Evolutionary conservation across 2,797 vertebrate genomes (phyloP), one percentile per base, ranked within the genome.

Genomic region (Anguilla pacifica): DNA sequence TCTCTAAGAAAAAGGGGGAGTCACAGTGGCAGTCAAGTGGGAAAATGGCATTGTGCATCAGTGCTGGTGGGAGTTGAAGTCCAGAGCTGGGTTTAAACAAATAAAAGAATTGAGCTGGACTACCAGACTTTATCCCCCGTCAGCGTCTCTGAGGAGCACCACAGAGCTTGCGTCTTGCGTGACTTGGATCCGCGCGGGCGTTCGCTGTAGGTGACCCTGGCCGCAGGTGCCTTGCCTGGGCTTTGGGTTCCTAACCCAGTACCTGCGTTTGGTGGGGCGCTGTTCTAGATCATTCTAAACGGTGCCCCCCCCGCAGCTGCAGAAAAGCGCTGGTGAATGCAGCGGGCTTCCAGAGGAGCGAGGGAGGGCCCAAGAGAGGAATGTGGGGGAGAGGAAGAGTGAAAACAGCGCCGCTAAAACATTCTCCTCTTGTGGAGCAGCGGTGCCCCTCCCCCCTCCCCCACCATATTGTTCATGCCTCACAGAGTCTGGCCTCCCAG

Each of bases 311-410:
- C 31, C 22, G 51, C 39, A 22, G 77, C 19, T 25, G 77, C 43
- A 49, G 77, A 22, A 25, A 25, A 22, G n/a, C n/a, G n/a, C 39
- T 43, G 6, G 35, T 1, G 39, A 64, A 35, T 46, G 43, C n/a
- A n/a, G 55, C n/a, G 1, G 67, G 35, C 74, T 51, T 22, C 55
- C 46, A 3, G 43, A 61, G 74, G 10, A 31, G 35, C 17, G 19
- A 39, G 39, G 35, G 85, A 31, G 46, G 70, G 85, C 49, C 25
- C 1, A 19, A 77, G 90, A 86, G 86, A 89, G 90, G 96, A 97
- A 97, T 97, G 96, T 95, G 96, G 95, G 96, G 96, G 96, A 96
- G 96, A 28, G 25, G n/a, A 94, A 94, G 94, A 96, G 94, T 94
- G 94, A 93, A 96, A 96, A 94, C 95, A 89, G 91, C 91, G 79